Evolutionary conservation across 2,888 invertebrate genomes (phyloP).

Genomic region (Sarcophaga subvicina): DNA sequence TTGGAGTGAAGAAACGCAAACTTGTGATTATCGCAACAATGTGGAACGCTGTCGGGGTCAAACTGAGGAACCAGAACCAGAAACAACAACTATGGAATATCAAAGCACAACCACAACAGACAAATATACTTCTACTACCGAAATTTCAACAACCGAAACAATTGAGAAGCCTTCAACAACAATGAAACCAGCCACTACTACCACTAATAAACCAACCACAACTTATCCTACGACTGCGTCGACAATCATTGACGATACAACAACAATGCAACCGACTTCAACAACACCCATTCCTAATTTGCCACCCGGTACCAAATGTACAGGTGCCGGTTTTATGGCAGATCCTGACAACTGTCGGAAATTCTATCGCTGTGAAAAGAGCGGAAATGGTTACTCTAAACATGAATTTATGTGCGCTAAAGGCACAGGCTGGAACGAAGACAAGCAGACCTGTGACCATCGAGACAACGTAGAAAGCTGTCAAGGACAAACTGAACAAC

Average conservation of each 20-base stretch:
- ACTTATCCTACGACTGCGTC: slow-evolving; percentile 49
- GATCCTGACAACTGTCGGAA: slow-evolving; percentile 84
- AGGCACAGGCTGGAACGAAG: slow-evolving; percentile 87
- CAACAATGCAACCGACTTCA: slow-evolving; percentile 71
- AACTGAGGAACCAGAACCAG: slow-evolving; percentile 67
- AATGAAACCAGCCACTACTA: slow-evolving; percentile 47
- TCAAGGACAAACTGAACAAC: slow-evolving; percentile 72
- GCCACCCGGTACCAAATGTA: slow-evolving; percentile 81
- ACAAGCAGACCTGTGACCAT: slow-evolving; percentile 84
- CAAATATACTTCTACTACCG: slow-evolving; percentile 60
- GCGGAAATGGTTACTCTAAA: slow-evolving; percentile 80
- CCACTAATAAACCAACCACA: slow-evolving; percentile 19
- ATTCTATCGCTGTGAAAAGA: slow-evolving; percentile 84
- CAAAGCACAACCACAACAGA: slow-evolving; percentile 57
- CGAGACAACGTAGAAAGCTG: slow-evolving; percentile 79
- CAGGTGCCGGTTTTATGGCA: slow-evolving; percentile 85
- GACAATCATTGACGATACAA: slow-evolving; percentile 70
- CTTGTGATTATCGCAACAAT: slow-evolving; percentile 84
- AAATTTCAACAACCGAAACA: slow-evolving; percentile 71
- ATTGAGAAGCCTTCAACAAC: slow-evolving; percentile 65
- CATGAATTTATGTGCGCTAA: slow-evolving; percentile 85
- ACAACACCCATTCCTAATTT: slow-evolving; percentile 76
- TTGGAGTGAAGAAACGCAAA: slow-evolving; percentile 86
- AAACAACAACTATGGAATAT: slow-evolving; percentile 69
- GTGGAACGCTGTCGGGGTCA: slow-evolving; percentile 77